Evolutionary conservation across 64 coral and sea anemone species (phyloP).

Genomic region (Dendronephthya gigantea): DNA sequence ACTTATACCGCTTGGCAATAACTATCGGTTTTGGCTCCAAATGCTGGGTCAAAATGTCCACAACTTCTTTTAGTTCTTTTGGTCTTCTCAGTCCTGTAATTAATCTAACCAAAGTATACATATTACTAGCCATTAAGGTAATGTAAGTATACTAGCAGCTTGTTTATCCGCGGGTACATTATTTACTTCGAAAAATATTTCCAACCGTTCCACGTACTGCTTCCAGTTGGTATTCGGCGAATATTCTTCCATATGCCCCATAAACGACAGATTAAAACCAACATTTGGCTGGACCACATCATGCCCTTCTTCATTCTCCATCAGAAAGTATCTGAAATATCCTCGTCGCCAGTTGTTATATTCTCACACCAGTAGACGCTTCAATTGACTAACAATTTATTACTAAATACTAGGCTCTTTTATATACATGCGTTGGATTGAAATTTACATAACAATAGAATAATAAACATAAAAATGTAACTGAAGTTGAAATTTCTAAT

Average conservation of each 20-base stretch:
- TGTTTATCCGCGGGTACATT: conserved; percentile 21
- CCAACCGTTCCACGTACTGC: conserved; percentile 43
- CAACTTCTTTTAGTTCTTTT: conserved; percentile 36
- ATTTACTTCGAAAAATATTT: conserved; percentile 38
- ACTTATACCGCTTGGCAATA: conserved; percentile 34
- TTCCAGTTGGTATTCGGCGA: neutral
- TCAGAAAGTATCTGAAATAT: too few relatives aligned
- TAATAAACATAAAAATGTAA: neutral
- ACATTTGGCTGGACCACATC: neutral
- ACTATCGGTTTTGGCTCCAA: conserved; percentile 47
- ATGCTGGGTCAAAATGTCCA: too few relatives aligned
- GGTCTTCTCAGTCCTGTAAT: conserved; percentile 28
- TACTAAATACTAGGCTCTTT: neutral
- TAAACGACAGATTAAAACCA: too few relatives aligned
- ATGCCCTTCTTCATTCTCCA: neutral
- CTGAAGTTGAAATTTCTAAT: too few relatives aligned
- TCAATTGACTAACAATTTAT: neutral
- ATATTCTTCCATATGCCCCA: too few relatives aligned
- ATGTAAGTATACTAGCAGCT: conserved; percentile 58
- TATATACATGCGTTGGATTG: neutral
- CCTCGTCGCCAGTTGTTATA: neutral
- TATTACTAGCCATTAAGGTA: conserved; percentile 39
- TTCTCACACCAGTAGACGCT: neutral
- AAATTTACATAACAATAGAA: neutral
- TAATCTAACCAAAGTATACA: conserved; percentile 26